Evolutionary conservation across 2,888 invertebrate genomes (phyloP).

Genomic region (Drosophila crucigera): DNA sequence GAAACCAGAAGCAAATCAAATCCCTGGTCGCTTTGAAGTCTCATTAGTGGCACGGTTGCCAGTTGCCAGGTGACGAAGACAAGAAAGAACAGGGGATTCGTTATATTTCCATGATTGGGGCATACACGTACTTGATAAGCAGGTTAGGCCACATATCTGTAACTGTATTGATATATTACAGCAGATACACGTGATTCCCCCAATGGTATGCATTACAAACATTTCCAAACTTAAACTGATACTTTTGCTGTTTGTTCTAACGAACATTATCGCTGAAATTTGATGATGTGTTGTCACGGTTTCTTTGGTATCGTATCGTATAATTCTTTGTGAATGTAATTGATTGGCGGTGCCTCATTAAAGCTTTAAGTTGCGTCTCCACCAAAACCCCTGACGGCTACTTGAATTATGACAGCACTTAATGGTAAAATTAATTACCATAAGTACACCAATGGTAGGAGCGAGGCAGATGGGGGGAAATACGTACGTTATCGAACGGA

Average conservation of each 20-base stretch:
- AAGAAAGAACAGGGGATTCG: slow-evolving; percentile 10
- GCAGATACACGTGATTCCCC: slow-evolving; percentile 33
- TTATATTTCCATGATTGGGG: slow-evolving; percentile 11
- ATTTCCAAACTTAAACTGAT: slow-evolving; percentile 37
- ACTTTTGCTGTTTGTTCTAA: slow-evolving; percentile 44
- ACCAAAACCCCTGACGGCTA: neutral
- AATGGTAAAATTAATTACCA: slow-evolving; percentile 73
- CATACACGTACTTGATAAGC: slow-evolving; percentile 26
- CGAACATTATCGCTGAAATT: neutral
- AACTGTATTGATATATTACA: slow-evolving; percentile 43
- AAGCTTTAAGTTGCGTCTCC: slow-evolving; percentile 12
- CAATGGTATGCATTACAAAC: slow-evolving; percentile 22
- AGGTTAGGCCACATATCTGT: slow-evolving; percentile 10
- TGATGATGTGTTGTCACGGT: slow-evolving; percentile 5
- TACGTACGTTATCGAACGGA: slow-evolving; percentile 28
- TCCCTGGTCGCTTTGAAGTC: slow-evolving; percentile 67
- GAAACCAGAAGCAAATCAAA: slow-evolving; percentile 65
- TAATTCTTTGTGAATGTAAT: slow-evolving; percentile 33
- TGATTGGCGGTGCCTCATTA: slow-evolving; percentile 33
- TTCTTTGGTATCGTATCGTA: slow-evolving; percentile 33
- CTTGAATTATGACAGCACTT: slow-evolving; percentile 69
- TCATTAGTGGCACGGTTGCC: slow-evolving; percentile 75
- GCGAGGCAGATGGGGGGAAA: slow-evolving; percentile 4
- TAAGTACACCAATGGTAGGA: slow-evolving; percentile 54
- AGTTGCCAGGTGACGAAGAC: slow-evolving; percentile 74